Evolutionary conservation across 2,797 vertebrate genomes (phyloP).

Genomic region (Platyrinchus mystaceus): DNA sequence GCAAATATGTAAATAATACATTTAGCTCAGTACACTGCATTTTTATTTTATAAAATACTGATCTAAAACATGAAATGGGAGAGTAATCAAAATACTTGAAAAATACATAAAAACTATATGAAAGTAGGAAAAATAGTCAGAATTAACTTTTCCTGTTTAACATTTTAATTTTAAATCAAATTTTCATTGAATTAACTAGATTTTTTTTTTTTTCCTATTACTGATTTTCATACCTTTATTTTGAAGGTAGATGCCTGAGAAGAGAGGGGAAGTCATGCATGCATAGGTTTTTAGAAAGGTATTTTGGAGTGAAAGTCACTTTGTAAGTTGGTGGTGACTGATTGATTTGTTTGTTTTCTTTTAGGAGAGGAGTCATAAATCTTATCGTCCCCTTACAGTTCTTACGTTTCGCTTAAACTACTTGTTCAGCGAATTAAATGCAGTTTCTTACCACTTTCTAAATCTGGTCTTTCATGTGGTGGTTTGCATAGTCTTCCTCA

Average conservation of each 20-base stretch:
- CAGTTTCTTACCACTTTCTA: constrained; percentile 93
- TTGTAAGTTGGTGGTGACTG: not conserved
- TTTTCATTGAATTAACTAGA: not conserved
- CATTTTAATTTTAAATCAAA: not conserved
- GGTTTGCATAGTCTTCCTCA: constrained; percentile 92
- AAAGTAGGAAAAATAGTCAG: not conserved
- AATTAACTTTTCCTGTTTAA: not conserved
- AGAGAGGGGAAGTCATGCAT: not conserved
- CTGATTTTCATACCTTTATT: not conserved
- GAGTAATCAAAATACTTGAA: not conserved
- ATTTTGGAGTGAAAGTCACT: not conserved
- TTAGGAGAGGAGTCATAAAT: constrained; percentile 98
- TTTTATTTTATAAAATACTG: not conserved
- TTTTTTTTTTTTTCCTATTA: not conserved
- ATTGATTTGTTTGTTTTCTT: constrained; percentile 15
- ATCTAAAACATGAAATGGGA: not conserved
- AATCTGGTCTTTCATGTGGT: constrained; percentile 87
- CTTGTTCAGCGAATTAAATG: constrained; percentile 90
- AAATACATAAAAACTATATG: not conserved
- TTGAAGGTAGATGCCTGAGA: not conserved
- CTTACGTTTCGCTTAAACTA: constrained; percentile 97
- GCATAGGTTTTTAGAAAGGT: not conserved
- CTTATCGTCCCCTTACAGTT: constrained; percentile 94
- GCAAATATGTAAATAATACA: not conserved
- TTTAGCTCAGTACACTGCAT: not conserved